Conservation (phyloP, 2,797 vertebrate species). For the Fistularia tabacaria region DNA sequence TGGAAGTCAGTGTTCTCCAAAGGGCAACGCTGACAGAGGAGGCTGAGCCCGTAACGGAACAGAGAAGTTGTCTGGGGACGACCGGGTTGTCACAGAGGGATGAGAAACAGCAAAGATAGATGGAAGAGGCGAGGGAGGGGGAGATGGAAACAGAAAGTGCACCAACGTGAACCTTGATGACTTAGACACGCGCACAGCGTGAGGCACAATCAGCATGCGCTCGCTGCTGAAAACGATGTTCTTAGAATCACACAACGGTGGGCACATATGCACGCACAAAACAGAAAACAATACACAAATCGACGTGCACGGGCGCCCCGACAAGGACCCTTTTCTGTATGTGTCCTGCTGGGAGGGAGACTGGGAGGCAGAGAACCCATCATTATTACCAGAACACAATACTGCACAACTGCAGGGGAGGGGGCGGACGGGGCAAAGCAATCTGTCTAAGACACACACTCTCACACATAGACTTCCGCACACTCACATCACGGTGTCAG, state of each 20-base stretch:
- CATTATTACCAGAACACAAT: conserved; percentile 71
- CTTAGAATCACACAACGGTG: conserved; percentile 45
- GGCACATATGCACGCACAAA: conserved; percentile 17
- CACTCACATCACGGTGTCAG: conserved; percentile 45
- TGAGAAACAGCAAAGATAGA: conserved; percentile 39
- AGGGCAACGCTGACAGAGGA: conserved; percentile 13
- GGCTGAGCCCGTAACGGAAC: conserved; percentile 20
- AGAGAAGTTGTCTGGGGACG: conserved; percentile 43
- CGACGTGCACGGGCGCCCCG: conserved; percentile 19
- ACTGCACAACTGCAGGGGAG: conserved; percentile 54
- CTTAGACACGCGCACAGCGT: conserved; percentile 62
- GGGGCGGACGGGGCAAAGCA: conserved; percentile 51
- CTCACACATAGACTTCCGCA: conserved; percentile 17
- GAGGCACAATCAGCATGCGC: conserved; percentile 69
- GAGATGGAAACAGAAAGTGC: not conserved
- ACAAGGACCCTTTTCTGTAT: conserved; percentile 60
- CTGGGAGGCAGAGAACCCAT: conserved; percentile 63
- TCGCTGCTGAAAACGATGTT: conserved; percentile 61
- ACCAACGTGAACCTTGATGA: conserved; percentile 72
- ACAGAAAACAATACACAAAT: conserved; percentile 20
- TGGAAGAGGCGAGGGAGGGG: conserved; percentile 30
- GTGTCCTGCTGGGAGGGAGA: conserved; percentile 61
- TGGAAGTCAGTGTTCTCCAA: too few relatives aligned
- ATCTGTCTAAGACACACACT: conserved; percentile 51
- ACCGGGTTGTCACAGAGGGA: conserved; percentile 49